Evolutionary conservation across 2,797 vertebrate species (phyloP).

Genomic region (Nothura maculosa): DNA sequence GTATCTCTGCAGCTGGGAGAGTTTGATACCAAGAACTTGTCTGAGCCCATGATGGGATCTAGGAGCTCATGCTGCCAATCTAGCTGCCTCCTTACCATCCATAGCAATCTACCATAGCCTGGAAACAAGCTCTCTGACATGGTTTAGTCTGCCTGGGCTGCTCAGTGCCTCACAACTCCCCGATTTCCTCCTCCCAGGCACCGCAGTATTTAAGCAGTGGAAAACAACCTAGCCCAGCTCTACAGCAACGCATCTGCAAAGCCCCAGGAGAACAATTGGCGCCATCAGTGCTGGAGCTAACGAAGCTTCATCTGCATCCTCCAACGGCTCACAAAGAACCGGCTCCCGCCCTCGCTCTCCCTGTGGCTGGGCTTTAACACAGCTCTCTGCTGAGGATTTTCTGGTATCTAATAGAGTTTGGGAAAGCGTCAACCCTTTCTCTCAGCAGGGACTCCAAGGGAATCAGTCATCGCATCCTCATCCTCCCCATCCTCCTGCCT

Average conservation of each 20-base stretch:
- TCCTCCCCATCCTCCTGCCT: accelerated
- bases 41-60: neutral
- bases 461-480: neutral
- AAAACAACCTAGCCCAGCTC: neutral
- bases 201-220: neutral
- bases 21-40: accelerated
- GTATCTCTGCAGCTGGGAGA: accelerated
- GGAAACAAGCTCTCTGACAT: neutral
- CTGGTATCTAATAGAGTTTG: neutral
- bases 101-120: neutral
- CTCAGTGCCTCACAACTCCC: neutral
- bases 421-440: neutral
- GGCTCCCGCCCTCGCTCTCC: neutral
- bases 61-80: neutral
- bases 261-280: neutral
- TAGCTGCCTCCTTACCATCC: neutral
- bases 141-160: accelerated
- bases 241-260: neutral
- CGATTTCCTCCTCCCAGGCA: neutral
- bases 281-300: neutral
- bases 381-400: neutral
- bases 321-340: neutral
- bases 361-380: neutral
- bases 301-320: neutral
- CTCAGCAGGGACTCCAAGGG: neutral